Conservation (phyloP, 2,797 vertebrate genomes). For the Tauraco hartlaubi region DNA sequence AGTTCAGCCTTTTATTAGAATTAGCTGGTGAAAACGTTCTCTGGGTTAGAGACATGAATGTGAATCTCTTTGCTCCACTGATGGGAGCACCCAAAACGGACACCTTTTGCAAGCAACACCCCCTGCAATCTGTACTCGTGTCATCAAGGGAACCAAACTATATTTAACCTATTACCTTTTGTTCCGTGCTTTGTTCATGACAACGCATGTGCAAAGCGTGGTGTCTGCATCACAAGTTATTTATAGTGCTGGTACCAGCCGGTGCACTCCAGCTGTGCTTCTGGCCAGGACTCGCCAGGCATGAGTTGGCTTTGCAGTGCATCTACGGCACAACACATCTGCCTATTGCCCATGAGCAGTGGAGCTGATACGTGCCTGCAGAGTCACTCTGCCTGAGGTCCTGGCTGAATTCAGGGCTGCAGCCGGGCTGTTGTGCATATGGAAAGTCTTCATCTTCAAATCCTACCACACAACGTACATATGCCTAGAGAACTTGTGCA, state of each 20-base stretch:
- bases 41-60: not conserved
- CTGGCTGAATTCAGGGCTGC: not conserved
- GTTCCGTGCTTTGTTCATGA: fast-evolving
- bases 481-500: fast-evolving
- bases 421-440: fast-evolving
- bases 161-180: fast-evolving
- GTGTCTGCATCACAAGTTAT: fast-evolving
- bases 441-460: not conserved
- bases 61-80: not conserved
- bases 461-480: fast-evolving
- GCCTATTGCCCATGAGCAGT: fast-evolving
- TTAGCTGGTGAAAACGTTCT: not conserved
- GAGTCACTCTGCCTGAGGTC: not conserved
- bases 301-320: not conserved
- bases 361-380: not conserved
- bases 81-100: not conserved
- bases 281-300: fast-evolving
- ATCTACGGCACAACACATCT: fast-evolving
- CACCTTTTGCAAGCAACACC: not conserved
- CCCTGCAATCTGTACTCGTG: not conserved
- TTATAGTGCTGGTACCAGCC: fast-evolving
- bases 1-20: not conserved
- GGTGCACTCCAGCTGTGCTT: not conserved
- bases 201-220: fast-evolving
- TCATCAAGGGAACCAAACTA: not conserved